Evolutionary conservation across 2,113 vertebrate species (phyloP).

Genomic region (Urocynchramus pylzowi): DNA sequence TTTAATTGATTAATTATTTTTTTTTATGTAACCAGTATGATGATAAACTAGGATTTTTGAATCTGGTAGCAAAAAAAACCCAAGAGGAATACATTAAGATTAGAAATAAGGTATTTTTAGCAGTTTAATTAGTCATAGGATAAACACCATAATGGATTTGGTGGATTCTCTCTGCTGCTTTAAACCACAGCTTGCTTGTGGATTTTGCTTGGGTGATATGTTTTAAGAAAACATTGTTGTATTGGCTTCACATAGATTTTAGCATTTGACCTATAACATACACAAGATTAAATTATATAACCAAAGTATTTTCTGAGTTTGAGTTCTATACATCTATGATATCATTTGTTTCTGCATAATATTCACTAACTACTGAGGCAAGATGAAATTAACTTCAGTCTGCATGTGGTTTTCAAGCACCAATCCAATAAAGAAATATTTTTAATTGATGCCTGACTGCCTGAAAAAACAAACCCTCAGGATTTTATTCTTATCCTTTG

Average conservation of each 20-base stretch:
- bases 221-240: background rate
- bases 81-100: background rate
- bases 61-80: background rate
- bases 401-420: background rate
- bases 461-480: background rate
- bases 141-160: background rate
- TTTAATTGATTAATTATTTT: background rate
- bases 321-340: background rate
- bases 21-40: background rate
- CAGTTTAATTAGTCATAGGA: background rate
- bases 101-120: background rate
- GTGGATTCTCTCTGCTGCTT: background rate
- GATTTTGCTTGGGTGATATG: background rate
- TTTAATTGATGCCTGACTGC: background rate
- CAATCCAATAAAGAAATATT: background rate
- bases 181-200: background rate
- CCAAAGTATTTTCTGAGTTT: background rate
- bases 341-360: background rate
- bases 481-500: background rate
- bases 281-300: background rate
- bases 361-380: background rate
- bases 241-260: background rate
- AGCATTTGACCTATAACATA: background rate
- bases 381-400: background rate
- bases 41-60: background rate